phyloP scores from a whole-genome alignment of 2,888 invertebrate species.

The Cheilosia vulpina region DNA sequence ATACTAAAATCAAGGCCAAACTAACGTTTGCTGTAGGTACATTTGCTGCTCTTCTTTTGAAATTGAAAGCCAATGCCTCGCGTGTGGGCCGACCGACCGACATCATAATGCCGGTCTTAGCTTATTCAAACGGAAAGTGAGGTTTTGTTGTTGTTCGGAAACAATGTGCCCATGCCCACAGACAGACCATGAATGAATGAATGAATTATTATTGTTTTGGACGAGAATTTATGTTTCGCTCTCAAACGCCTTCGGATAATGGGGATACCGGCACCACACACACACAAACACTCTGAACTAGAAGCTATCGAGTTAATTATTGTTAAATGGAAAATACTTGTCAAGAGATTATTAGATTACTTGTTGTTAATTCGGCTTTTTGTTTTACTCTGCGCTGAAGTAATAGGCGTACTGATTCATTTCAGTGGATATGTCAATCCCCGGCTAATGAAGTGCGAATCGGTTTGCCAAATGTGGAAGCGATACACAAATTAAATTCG shows the following conservation, averaged over 20 bases:
- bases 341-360: conserved; percentile 48
- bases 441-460: conserved; percentile 32
- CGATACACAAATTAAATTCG: not conserved
- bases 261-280: no score
- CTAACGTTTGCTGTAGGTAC: not conserved
- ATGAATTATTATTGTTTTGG: conserved; percentile 58
- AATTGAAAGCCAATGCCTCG: conserved; percentile 45
- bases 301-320: conserved; percentile 58
- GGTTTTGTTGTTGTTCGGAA: conserved; percentile 21
- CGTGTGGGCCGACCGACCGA: conserved; percentile 30
- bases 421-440: conserved; percentile 41
- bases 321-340: conserved; percentile 56
- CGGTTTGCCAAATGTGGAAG: conserved; percentile 27
- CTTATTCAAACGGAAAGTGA: conserved; percentile 55
- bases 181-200: conserved; percentile 61
- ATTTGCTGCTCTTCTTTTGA: conserved; percentile 31
- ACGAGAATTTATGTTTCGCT: conserved; percentile 29
- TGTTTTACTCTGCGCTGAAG: conserved; percentile 2
- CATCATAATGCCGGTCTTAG: conserved; percentile 24
- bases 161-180: conserved; percentile 38
- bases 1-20: conserved; percentile 59
- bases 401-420: conserved; percentile 26
- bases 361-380: conserved; percentile 24
- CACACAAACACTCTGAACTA: not conserved
- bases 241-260: conserved; percentile 26